These are phyloP conservation scores for Acholoe squamosa DNA, from an alignment of 2,888 invertebrate genomes.

Conservation along the genomic window DNA sequence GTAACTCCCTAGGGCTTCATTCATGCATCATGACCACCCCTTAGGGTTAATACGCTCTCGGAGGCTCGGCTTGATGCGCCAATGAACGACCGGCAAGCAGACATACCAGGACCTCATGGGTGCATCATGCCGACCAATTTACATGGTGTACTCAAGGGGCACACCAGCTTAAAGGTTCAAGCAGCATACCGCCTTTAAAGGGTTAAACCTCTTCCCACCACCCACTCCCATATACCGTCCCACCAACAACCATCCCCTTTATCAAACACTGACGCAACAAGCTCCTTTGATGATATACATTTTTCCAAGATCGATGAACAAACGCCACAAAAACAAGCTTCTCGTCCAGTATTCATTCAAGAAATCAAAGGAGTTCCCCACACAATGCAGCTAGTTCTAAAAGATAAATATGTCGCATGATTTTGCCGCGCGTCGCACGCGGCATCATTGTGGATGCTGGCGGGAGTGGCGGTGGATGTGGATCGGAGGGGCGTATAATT, in stretches of 20 bases:
- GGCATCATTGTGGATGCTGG: neutral
- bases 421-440: conserved; percentile 24
- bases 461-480: neutral
- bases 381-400: conserved; percentile 31
- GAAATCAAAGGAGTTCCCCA: conserved; percentile 42
- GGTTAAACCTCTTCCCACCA: conserved; percentile 6
- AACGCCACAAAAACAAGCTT: neutral
- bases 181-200: too few species aligned
- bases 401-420: conserved; percentile 47
- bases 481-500: conserved; percentile 34
- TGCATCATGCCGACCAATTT: too few species aligned
- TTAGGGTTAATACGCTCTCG: too few species aligned
- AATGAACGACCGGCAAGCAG: too few species aligned
- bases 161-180: too few species aligned
- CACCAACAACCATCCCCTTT: conserved; percentile 17
- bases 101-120: too few species aligned
- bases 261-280: conserved; percentile 44
- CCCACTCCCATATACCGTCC: neutral
- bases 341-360: conserved; percentile 6
- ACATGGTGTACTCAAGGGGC: too few species aligned
- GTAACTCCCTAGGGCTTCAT: too few species aligned
- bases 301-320: conserved; percentile 54
- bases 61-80: too few species aligned
- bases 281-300: conserved; percentile 59
- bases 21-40: too few species aligned